phyloP scores from a whole-genome alignment of 2,888 invertebrate genomes.

The Nemotelus nigrinus region DNA sequence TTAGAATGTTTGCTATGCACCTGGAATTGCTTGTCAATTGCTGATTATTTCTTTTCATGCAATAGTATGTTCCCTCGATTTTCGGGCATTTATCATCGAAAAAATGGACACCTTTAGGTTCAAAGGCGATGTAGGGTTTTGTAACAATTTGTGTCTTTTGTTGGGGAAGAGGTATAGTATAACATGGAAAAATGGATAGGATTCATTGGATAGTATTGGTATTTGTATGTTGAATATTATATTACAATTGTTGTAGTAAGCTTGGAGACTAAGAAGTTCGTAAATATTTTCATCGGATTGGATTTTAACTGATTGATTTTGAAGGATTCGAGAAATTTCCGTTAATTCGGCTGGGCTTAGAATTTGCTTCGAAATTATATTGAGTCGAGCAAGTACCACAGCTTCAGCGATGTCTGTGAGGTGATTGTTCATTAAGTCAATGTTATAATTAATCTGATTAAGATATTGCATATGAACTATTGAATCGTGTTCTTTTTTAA shows the following conservation, averaged over 20 bases:
- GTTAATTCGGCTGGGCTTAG: constrained; percentile 17
- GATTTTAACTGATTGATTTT: constrained; percentile 26
- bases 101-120: neutral
- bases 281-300: constrained; percentile 31
- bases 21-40: constrained; percentile 12
- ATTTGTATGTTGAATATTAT: constrained; percentile 44
- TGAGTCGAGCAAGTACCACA: constrained; percentile 33
- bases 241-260: constrained; percentile 42
- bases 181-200: constrained; percentile 32
- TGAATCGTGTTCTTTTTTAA: constrained; percentile 17
- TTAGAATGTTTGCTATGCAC: constrained; percentile 4
- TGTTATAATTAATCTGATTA: constrained; percentile 40
- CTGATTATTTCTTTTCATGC: constrained; percentile 4
- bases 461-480: constrained; percentile 18
- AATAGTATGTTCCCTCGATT: constrained; percentile 7
- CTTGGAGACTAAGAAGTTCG: constrained; percentile 35
- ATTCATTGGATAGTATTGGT: constrained; percentile 27
- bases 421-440: constrained; percentile 36
- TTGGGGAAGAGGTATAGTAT: constrained; percentile 1
- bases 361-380: constrained; percentile 44
- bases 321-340: neutral
- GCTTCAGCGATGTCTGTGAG: constrained; percentile 40
- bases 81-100: neutral
- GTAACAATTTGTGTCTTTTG: constrained; percentile 9
- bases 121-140: constrained; percentile 16